phyloP scores from a whole-genome alignment of 1,140 invertebrate species.

The Centruroides sculpturatus region DNA sequence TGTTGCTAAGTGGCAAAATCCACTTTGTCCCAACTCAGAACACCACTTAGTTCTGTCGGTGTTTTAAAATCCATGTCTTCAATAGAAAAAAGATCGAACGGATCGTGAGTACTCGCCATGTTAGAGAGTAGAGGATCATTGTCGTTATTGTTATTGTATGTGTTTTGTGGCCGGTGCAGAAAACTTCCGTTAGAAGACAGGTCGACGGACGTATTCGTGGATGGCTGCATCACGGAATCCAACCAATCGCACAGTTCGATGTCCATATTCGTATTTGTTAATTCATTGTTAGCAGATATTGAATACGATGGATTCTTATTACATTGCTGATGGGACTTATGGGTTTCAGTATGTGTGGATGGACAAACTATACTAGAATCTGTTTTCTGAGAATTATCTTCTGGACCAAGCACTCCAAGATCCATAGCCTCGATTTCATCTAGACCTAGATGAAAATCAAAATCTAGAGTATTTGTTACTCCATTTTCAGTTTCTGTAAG shows the following conservation, averaged over 20 bases:
- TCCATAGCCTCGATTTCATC: conserved; percentile 6
- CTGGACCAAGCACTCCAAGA: not conserved
- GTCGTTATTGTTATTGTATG: not conserved
- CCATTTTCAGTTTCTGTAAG: not conserved
- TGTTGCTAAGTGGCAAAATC: no score
- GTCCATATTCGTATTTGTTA: conserved; percentile 4
- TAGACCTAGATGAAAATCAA: conserved; percentile 10
- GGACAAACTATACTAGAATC: not conserved
- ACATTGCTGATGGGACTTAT: not conserved
- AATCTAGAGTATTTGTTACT: conserved; percentile 3
- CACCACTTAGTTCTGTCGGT: no score
- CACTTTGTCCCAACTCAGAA: no score
- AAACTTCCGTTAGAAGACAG: conserved; percentile 1
- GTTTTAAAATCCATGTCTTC: conserved; percentile 14
- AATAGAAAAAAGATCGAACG: conserved; percentile 8
- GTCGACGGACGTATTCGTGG: not conserved
- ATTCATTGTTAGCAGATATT: not conserved
- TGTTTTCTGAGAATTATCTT: not conserved
- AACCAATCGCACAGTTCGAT: conserved; percentile 5
- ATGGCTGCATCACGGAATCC: conserved; percentile 1
- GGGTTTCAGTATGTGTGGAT: not conserved
- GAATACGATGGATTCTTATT: not conserved
- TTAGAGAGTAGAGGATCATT: conserved; percentile 9
- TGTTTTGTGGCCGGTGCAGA: not conserved
- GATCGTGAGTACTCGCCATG: conserved; percentile 2